Conservation (phyloP, 1,140 invertebrate species). For the Leucophenga varia region DNA sequence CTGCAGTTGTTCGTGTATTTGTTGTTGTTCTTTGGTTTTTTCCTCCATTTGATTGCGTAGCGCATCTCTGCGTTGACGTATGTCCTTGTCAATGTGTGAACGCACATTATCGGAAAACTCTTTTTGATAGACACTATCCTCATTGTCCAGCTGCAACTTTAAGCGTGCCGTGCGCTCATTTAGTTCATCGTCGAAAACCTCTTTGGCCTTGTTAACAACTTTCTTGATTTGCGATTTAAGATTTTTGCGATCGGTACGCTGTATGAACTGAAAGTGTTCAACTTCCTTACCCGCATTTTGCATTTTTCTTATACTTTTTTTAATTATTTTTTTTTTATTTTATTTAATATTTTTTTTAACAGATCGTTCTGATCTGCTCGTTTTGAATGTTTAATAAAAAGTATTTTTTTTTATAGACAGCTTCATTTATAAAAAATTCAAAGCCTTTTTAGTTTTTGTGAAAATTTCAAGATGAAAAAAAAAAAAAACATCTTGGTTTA, state of each 20-base stretch:
- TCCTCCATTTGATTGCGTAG: conserved; percentile 34
- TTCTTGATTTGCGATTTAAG: conserved; percentile 35
- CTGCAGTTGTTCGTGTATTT: conserved; percentile 32
- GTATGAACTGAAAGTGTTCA: conserved; percentile 40
- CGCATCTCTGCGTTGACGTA: conserved; percentile 33
- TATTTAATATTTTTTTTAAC: too few species aligned
- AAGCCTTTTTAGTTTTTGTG: too few species aligned
- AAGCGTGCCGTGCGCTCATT: conserved; percentile 22
- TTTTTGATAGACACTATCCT: conserved; percentile 39
- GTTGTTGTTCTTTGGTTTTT: conserved; percentile 17
- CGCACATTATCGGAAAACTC: conserved; percentile 43
- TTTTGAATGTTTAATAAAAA: too few species aligned
- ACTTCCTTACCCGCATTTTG: conserved; percentile 17
- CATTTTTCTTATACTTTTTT: too few species aligned
- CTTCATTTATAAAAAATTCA: too few species aligned
- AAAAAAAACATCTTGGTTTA: too few species aligned
- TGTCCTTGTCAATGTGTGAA: conserved; percentile 39
- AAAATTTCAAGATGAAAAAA: too few species aligned
- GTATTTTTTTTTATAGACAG: too few species aligned
- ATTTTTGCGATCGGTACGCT: conserved; percentile 41
- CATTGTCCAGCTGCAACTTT: conserved; percentile 31
- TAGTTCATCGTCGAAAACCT: conserved; percentile 27
- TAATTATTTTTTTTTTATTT: too few species aligned
- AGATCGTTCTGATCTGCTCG: too few species aligned
- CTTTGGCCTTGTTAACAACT: conserved; percentile 34